phyloP scores from a whole-genome alignment of 2,113 vertebrate genomes.

The Grus americana region DNA sequence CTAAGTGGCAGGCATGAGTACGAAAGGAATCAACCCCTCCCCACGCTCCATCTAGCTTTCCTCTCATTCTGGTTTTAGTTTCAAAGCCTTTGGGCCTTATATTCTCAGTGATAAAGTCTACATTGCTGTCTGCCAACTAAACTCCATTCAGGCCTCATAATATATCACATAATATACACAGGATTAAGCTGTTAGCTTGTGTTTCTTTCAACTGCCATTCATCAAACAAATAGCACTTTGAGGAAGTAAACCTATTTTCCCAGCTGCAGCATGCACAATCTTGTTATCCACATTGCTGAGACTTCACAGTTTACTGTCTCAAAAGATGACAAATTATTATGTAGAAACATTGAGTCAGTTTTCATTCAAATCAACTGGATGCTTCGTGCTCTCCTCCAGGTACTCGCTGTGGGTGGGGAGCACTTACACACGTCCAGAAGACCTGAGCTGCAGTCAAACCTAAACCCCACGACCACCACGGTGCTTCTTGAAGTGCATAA shows the following conservation, averaged over 20 bases:
- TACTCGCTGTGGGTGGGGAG: neutral
- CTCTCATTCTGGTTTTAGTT: conserved; percentile 1
- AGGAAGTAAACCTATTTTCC: conserved; percentile 43
- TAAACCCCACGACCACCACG: accelerated
- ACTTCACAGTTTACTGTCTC: neutral
- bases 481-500: neutral
- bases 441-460: neutral
- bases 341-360: neutral
- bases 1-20: neutral
- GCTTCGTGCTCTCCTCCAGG: neutral
- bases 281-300: conserved; percentile 8
- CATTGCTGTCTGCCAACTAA: conserved; percentile 49
- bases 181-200: conserved; percentile 59
- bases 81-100: conserved; percentile 51
- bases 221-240: conserved; percentile 43
- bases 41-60: neutral
- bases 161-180: conserved; percentile 44
- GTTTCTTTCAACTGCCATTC: conserved; percentile 45
- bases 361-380: neutral
- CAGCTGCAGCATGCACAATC: neutral
- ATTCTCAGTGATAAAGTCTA: conserved; percentile 48
- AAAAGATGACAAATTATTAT: conserved; percentile 18
- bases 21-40: neutral
- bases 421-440: accelerated
- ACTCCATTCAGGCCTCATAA: conserved; percentile 49